A percentile compares a stretch with the other conserved stretches of the same genome.
phyloP scores from a whole-genome alignment of 2,888 invertebrate genomes.

The Trypoxylon attenuatum region DNA sequence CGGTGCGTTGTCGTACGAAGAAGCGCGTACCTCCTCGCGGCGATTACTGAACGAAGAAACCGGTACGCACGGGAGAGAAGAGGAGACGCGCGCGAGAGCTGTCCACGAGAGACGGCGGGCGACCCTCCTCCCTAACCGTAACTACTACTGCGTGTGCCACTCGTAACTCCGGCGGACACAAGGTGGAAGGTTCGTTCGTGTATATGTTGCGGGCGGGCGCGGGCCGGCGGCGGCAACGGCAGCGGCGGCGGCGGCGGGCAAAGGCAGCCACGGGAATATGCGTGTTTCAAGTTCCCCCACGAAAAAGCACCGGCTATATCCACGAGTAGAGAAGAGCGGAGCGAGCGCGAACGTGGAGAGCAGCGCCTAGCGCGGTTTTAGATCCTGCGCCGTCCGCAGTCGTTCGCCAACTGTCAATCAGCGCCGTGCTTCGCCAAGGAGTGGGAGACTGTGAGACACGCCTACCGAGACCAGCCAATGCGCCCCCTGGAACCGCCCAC shows the following conservation, averaged over 20 bases:
- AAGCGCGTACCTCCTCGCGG: slow-evolving; percentile 50
- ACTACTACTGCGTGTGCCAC: slow-evolving; percentile 58
- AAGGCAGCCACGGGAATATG: slow-evolving; percentile 50
- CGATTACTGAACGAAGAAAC: slow-evolving; percentile 47
- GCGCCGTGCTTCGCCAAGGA: slow-evolving; percentile 76
- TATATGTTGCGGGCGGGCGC: slow-evolving; percentile 10
- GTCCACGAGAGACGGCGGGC: slow-evolving; percentile 54
- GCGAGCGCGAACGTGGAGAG: slow-evolving; percentile 66
- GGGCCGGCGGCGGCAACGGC: slow-evolving; percentile 23
- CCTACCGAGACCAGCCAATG: slow-evolving; percentile 68
- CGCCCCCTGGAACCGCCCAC: slow-evolving; percentile 61
- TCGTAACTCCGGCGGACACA: slow-evolving; percentile 54
- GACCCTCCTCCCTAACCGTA: slow-evolving; percentile 57
- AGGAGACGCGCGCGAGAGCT: slow-evolving; percentile 51
- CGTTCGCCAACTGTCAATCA: slow-evolving; percentile 82
- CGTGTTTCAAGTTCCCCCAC: slow-evolving; percentile 58
- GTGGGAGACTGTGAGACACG: slow-evolving; percentile 77
- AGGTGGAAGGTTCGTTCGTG: slow-evolving; percentile 49
- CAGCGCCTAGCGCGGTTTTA: slow-evolving; percentile 73
- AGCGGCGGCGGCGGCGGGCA: slow-evolving; percentile 42
- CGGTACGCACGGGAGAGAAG: slow-evolving; percentile 40
- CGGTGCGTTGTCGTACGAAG: slow-evolving; percentile 35
- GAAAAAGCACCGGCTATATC: slow-evolving; percentile 56
- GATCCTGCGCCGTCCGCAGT: slow-evolving; percentile 80
- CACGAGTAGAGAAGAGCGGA: slow-evolving; percentile 53